Percentiles rank a stretch among this genome's conserved stretches.
phyloP scores from a whole-genome alignment of 2,888 invertebrate species.

The Nineta flava region DNA sequence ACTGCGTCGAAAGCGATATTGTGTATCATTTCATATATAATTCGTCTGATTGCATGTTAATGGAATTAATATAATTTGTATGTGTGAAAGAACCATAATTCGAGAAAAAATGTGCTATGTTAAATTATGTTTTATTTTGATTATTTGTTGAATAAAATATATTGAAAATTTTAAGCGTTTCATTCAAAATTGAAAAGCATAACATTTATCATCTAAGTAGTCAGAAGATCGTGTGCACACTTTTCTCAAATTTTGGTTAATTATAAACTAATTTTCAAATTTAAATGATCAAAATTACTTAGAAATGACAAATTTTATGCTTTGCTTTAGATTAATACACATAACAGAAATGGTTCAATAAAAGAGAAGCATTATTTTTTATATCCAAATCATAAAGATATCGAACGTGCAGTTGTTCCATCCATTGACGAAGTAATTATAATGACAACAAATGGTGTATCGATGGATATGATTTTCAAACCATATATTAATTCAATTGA shows the following conservation, averaged over 20 bases:
- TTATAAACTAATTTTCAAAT: neutral
- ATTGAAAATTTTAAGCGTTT: neutral
- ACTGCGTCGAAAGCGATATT: no score
- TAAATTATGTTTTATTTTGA: neutral
- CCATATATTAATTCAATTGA: neutral
- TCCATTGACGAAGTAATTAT: neutral
- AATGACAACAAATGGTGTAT: neutral
- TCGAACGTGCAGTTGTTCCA: neutral
- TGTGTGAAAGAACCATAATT: neutral
- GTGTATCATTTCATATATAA: no score
- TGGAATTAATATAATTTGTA: no score
- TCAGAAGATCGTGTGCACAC: neutral
- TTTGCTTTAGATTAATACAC: neutral
- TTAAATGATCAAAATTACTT: neutral
- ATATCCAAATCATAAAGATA: neutral
- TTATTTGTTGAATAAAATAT: neutral
- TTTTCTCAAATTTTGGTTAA: neutral
- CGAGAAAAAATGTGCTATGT: neutral
- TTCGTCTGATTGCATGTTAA: no score
- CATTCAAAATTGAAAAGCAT: neutral
- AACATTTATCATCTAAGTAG: neutral
- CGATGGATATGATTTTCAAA: neutral
- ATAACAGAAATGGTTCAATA: neutral
- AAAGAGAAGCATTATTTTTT: neutral
- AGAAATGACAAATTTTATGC: neutral